phyloP scores from a whole-genome alignment of 2,888 invertebrate genomes.

The Andrena trimmerana region DNA sequence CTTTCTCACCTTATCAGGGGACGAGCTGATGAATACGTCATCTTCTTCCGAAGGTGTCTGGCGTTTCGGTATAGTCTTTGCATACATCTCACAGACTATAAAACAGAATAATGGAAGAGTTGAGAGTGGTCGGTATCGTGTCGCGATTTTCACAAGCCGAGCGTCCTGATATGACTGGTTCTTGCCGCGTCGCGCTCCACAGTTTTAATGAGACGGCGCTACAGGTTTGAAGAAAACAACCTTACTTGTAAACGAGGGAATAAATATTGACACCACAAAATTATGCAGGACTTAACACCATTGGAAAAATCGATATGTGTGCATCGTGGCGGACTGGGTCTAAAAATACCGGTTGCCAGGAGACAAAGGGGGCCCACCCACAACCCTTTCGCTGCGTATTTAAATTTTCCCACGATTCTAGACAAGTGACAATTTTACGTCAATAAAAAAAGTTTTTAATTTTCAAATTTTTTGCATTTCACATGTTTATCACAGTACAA shows the following conservation, averaged over 20 bases:
- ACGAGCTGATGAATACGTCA: neutral
- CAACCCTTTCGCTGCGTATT: too few species aligned
- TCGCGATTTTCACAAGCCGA: slow-evolving; percentile 50
- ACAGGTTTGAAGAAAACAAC: slow-evolving; percentile 30
- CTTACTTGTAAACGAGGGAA: slow-evolving; percentile 16
- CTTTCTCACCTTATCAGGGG: slow-evolving; percentile 57
- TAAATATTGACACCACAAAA: slow-evolving; percentile 3
- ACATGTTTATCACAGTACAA: too few species aligned
- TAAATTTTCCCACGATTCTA: too few species aligned
- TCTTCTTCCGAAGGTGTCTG: neutral
- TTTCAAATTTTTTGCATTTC: too few species aligned
- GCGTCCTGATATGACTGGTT: slow-evolving; percentile 55
- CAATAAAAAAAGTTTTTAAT: too few species aligned
- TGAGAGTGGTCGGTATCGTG: neutral
- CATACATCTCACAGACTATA: slow-evolving; percentile 45
- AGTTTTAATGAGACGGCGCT: slow-evolving; percentile 54
- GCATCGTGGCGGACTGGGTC: neutral
- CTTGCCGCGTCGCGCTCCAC: slow-evolving; percentile 10
- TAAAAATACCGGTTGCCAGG: too few species aligned
- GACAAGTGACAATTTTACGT: too few species aligned
- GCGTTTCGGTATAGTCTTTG: neutral
- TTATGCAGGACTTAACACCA: neutral
- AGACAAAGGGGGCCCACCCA: too few species aligned
- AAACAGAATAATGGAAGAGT: neutral
- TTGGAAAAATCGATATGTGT: neutral